Base-by-base conservation (phyloP, 2,797 vertebrate species). In the Pygocentrus nattereri region DNA sequence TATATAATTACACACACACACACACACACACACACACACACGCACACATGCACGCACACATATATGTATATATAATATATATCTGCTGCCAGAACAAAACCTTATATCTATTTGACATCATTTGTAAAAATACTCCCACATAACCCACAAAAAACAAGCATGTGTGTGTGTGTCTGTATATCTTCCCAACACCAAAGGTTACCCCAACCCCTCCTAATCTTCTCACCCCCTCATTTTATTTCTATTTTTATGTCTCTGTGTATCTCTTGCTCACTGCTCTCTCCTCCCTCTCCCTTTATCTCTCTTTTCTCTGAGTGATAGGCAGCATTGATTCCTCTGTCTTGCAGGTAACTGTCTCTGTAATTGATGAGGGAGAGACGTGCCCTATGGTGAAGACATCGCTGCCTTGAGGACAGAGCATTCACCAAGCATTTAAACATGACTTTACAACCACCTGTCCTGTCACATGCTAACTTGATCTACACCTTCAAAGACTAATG, bases 291-390 rank as follows among this genome's bases (percentile, higher is more conserved):
- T 79, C 52, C 75, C 19, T 19, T 18, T 30, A 44, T 73, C 73
- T 18, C 15, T 72, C 76, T 68, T 71, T 38, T 79, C 68, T 59
- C 54, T 81, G 65, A 85, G 41, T 81, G 85, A 87, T 85, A 71
- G 79, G 69, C 76, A 70, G 72, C 61, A 83, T 88, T 52, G 82
- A 83, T 86, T 68, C 81, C 44, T 59, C 62, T 82, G 87, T 86
- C 85, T 76, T 30, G 59, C 30, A 73, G 64, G 21, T 77, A 81
- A 83, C 68, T 81, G 71, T 78, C 50, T 18, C 56, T 70, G 81
- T 83, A 86, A 88, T 78, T 82, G 83, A 88, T 81, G 85, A 85
- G 81, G 18, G 58, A 79, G 76, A 81, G 80, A 83, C 85, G 81
- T 88, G 87, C 74, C 85, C 61, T 11, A n/a, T 52, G 82, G 81